These are phyloP conservation scores for Philhelius pedissequus DNA, from an alignment of 2,888 invertebrate genomes.

Conservation along the genomic window DNA sequence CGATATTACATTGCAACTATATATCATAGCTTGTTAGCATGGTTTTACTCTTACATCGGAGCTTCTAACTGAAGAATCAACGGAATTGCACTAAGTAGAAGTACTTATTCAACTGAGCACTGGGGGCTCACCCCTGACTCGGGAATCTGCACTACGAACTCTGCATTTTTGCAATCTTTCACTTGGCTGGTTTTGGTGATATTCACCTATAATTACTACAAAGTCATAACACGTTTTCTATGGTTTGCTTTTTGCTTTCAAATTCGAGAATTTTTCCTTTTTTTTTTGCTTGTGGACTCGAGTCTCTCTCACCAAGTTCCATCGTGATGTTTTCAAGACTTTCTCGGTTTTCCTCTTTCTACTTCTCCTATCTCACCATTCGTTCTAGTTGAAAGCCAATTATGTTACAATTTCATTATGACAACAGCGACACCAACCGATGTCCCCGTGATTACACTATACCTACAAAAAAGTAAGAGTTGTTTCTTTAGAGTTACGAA, in stretches of 20 bases:
- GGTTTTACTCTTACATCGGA: not conserved
- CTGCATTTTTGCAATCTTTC: constrained; percentile 10
- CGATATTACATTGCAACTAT: no score
- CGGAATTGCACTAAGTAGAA: not conserved
- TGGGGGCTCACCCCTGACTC: not conserved
- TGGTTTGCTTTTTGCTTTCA: constrained; percentile 40
- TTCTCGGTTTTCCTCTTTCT: not conserved
- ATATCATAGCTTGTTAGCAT: not conserved
- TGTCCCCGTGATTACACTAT: not conserved
- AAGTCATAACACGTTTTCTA: constrained; percentile 56
- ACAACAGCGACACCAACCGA: not conserved
- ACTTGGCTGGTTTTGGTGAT: constrained; percentile 25
- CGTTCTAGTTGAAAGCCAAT: constrained; percentile 51
- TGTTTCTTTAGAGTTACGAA: not conserved
- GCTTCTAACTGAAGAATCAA: not conserved
- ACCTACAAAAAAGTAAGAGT: not conserved
- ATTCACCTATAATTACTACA: constrained; percentile 58
- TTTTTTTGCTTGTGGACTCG: not conserved
- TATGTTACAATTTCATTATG: constrained; percentile 19
- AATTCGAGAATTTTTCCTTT: constrained; percentile 2
- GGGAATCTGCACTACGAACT: not conserved
- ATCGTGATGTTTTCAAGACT: not conserved
- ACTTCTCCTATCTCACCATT: not conserved
- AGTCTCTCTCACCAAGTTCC: not conserved
- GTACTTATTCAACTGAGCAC: not conserved